A percentile compares a stretch with the other conserved stretches of the same genome.
phyloP scores from a whole-genome alignment of 2,888 invertebrate genomes.

The Margaritifera margaritifera region DNA sequence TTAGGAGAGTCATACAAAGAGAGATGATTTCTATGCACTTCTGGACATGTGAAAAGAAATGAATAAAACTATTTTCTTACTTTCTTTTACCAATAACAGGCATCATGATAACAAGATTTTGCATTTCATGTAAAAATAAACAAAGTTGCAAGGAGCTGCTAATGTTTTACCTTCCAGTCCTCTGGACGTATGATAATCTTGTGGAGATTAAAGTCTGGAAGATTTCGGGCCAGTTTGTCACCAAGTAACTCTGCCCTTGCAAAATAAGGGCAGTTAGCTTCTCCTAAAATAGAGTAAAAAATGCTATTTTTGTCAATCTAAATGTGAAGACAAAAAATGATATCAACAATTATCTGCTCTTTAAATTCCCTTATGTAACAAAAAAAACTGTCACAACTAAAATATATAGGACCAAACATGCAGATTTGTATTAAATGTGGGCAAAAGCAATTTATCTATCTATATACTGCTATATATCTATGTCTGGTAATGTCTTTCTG shows the following conservation, averaged over 20 bases:
- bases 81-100: no score
- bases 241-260: conserved; percentile 70
- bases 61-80: no score
- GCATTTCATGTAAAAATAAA: background rate
- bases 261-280: conserved; percentile 71
- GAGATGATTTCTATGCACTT: no score
- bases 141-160: background rate
- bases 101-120: no score
- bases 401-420: background rate
- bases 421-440: background rate
- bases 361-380: no score
- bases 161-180: conserved; percentile 67
- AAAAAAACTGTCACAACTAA: background rate
- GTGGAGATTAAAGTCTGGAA: conserved; percentile 69
- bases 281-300: conserved; percentile 53
- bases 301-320: background rate
- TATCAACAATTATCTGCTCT: no score
- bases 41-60: no score
- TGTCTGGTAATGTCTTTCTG: no score
- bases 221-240: conserved; percentile 64
- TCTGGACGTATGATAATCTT: conserved; percentile 68
- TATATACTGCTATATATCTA: no score
- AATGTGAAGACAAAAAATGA: no score
- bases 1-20: no score
- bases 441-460: background rate